phyloP scores from a whole-genome alignment of 2,113 vertebrate species.

The Oryctolagus cuniculus region DNA sequence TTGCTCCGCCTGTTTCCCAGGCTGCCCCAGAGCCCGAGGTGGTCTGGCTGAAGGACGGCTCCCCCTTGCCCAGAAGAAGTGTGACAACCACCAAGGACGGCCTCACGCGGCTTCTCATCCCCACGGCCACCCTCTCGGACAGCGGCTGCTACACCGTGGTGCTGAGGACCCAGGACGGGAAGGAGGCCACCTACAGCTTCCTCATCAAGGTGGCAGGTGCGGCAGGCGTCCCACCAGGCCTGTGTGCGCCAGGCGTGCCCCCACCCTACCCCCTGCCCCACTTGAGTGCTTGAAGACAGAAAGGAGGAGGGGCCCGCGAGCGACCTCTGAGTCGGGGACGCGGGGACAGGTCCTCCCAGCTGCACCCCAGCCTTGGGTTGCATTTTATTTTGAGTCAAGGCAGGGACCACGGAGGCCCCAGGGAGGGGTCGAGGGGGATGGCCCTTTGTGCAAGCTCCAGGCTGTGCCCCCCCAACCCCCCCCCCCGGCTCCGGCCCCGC shows the following conservation, averaged over 20 bases:
- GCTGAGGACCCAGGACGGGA: conserved; percentile 89
- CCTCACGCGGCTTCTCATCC: conserved; percentile 92
- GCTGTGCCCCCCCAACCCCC: rapidly evolving
- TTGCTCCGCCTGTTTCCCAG: conserved; percentile 79
- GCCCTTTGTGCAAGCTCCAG: too few species aligned
- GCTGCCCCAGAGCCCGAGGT: conserved; percentile 91
- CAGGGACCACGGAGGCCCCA: neutral
- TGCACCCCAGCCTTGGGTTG: too few species aligned
- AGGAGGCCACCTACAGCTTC: conserved; percentile 89
- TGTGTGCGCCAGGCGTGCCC: neutral
- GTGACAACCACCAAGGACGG: conserved; percentile 87
- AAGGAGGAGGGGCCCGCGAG: neutral
- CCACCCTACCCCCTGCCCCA: neutral
- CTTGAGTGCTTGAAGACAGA: neutral
- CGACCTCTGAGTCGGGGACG: rapidly evolving
- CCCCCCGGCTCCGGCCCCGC: too few species aligned
- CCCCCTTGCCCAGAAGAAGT: conserved; percentile 87
- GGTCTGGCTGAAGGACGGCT: conserved; percentile 93
- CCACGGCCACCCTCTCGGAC: conserved; percentile 88
- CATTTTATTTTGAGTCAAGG: neutral
- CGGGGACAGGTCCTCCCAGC: neutral
- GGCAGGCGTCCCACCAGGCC: neutral
- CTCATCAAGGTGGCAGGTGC: conserved; percentile 94
- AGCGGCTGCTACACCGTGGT: conserved; percentile 90
- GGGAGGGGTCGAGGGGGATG: too few species aligned